Evolutionary conservation across 2,113 vertebrate genomes (phyloP).

Genomic region (Porphyrio hochstetteri): DNA sequence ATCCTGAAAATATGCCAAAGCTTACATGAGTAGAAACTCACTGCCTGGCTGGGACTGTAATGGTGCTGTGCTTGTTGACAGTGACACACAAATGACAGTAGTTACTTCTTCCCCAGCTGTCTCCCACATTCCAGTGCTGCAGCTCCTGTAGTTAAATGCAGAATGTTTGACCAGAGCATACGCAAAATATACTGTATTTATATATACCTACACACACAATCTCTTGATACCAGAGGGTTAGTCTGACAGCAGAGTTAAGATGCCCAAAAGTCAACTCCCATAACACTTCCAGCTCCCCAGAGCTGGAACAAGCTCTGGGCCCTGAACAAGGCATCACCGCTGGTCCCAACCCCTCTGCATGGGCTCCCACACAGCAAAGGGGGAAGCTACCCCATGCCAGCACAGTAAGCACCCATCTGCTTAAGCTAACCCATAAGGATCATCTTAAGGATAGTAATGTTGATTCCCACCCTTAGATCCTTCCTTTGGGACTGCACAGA

Average conservation of each 20-base stretch:
- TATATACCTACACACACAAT: neutral
- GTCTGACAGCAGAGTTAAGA: neutral
- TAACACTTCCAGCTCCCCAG: neutral
- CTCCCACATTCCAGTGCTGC: neutral
- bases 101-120: neutral
- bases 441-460: accelerated
- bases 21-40: neutral
- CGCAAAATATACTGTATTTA: neutral
- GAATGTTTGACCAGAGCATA: neutral
- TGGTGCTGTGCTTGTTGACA: neutral
- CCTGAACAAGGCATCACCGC: neutral
- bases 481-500: neutral
- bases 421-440: accelerated
- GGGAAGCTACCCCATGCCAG: neutral
- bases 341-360: accelerated
- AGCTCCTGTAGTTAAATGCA: neutral
- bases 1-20: neutral
- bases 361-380: neutral
- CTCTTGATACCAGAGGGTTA: neutral
- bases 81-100: neutral
- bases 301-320: accelerated
- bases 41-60: neutral
- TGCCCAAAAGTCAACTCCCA: neutral
- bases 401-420: accelerated
- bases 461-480: neutral